A percentile compares a stretch with the other conserved stretches of the same genome.
Evolutionary conservation across 1,140 invertebrate genomes (phyloP).

Genomic region (Dysdera silvatica): DNA sequence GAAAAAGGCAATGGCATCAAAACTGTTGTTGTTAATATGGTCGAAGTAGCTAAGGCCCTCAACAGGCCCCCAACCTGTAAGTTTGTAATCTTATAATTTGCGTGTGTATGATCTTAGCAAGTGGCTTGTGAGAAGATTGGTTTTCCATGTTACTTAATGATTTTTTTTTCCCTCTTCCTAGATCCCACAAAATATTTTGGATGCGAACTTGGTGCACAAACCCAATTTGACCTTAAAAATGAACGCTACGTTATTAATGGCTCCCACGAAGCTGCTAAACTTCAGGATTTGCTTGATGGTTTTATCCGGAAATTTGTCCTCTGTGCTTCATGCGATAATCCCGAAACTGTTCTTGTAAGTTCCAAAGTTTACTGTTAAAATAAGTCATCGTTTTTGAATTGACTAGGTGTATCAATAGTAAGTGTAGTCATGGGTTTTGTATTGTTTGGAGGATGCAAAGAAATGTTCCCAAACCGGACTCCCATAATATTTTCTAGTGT

Average conservation of each 20-base stretch:
- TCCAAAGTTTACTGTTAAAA: no score
- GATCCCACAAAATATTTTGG: conserved; percentile 99
- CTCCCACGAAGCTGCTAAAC: conserved; percentile 90
- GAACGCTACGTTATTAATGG: conserved; percentile 99
- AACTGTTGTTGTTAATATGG: conserved; percentile 99
- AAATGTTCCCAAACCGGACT: no score
- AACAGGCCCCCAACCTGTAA: conserved; percentile 92
- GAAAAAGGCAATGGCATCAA: conserved; percentile 99
- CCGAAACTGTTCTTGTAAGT: conserved; percentile 86
- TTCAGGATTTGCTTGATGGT: conserved; percentile 94
- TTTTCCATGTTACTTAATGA: not conserved
- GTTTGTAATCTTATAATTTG: conserved; percentile 36
- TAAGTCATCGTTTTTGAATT: no score
- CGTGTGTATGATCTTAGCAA: not conserved
- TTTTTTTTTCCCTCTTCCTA: conserved; percentile 40
- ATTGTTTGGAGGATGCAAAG: no score
- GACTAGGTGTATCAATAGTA: no score
- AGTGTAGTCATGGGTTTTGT: no score
- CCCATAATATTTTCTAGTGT: no score
- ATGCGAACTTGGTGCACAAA: conserved; percentile 97
- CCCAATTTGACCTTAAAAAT: conserved; percentile 96
- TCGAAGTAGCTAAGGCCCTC: conserved; percentile 94
- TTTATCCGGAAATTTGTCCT: conserved; percentile 96
- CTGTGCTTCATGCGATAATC: conserved; percentile 96
- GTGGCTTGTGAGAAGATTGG: not conserved